Evolutionary conservation across 92 coral and sea anemone species (phyloP).

Genomic region (Desmophyllum pertusum): DNA sequence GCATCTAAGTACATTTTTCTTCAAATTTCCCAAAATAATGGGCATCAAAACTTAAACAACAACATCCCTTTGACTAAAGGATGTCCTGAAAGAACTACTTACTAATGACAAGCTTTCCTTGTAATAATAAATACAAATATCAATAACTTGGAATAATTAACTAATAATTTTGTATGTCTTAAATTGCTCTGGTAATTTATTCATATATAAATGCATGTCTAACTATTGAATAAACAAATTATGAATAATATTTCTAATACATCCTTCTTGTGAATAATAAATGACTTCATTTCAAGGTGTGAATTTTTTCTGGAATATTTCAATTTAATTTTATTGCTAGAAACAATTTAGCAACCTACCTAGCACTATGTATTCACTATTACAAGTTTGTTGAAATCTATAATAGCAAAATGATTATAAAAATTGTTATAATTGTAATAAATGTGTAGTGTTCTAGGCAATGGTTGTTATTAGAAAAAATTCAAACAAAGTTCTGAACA

Average conservation of each 20-base stretch:
- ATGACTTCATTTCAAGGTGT: not conserved
- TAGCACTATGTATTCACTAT: not conserved
- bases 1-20: no score
- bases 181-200: not conserved
- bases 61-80: no score
- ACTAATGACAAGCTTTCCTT: not conserved
- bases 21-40: no score
- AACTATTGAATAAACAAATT: not conserved
- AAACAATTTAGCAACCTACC: not conserved
- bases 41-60: no score
- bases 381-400: not conserved
- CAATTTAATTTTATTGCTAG: no score
- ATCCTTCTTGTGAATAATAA: not conserved
- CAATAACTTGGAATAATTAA: not conserved
- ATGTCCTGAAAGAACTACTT: no score
- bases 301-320: not conserved
- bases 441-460: not conserved
- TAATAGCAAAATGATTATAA: not conserved
- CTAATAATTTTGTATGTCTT: no score
- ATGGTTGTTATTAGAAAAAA: not conserved
- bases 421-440: not conserved
- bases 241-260: not conserved
- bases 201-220: not conserved
- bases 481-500: not conserved
- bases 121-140: not conserved